Base-by-base conservation (phyloP, 2,888 invertebrate genomes). In the Andrena flavipes region DNA sequence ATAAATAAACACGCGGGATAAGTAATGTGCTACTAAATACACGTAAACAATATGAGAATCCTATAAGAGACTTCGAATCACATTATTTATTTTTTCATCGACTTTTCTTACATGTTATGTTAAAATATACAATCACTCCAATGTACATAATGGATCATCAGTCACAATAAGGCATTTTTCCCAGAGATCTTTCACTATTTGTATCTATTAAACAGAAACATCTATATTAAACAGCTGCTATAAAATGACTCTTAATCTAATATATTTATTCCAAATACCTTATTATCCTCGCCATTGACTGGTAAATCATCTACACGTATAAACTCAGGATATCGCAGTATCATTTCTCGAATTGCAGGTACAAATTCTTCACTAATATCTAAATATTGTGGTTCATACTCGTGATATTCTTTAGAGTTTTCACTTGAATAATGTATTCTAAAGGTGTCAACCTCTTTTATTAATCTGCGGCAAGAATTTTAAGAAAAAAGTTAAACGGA, bases 351-450 rank as follows among this genome's bases (percentile, higher is more conserved):
- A 16, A 99, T 95, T 0, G 96, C 97, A 2, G 96, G 96, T 0
- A 97, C 96, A 84, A 96, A 94, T 0, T 96, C 95, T 2, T 95
- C 94, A 13, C 96, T 96, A 80, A 99, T 95, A 92, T 97, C 97
- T 81, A 99, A 93, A 92, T 95, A 96, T 89, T 97, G 97, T 1
- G 96, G 95, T 48, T 98, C 98, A 92, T 96, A 96, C 49, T 96
- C 97, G 92, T 98, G 98, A 92, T 98, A 98, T 89, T 97, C 96
- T 84, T 97, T 95, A 0, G 97, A 96, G 94, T 99, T 99, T 91
- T 98, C 98, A 60, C 96, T 95, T 85, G 96, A 96, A 93, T 97
- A 98, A 94, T 98, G 99, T 48, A 99, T 91, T 67, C 96, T 95
- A 26, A 96, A 94, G 0, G 89, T 89, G 78, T 95, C 95, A 7